Percentiles rank a stretch among this genome's conserved stretches.
Evolutionary conservation across 1,140 invertebrate genomes (phyloP).

Genomic region (Conus betulinus): DNA sequence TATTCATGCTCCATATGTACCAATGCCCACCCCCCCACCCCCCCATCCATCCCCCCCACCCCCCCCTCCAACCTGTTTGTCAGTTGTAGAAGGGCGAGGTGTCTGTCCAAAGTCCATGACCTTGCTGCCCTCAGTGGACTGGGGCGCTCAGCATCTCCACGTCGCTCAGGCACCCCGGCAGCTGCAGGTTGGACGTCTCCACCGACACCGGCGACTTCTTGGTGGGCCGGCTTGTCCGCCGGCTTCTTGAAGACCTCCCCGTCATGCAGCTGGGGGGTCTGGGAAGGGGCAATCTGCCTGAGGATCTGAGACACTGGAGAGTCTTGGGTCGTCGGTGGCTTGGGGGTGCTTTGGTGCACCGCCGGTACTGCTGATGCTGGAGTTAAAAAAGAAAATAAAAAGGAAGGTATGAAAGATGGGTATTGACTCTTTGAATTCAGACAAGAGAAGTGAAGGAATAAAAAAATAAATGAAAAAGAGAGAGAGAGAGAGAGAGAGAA

Average conservation of each 20-base stretch:
- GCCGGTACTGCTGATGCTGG: not conserved
- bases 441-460: too few species aligned
- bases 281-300: not conserved
- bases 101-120: constrained; percentile 42
- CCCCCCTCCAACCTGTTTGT: constrained; percentile 19
- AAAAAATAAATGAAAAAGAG: too few species aligned
- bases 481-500: too few species aligned
- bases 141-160: constrained; percentile 73
- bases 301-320: too few species aligned
- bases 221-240: constrained; percentile 36
- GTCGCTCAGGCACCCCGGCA: constrained; percentile 50
- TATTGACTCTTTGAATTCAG: too few species aligned
- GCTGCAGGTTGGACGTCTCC: constrained; percentile 49
- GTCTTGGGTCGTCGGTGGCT: not conserved
- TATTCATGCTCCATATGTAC: too few species aligned
- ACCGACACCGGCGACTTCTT: constrained; percentile 52
- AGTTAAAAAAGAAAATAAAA: too few species aligned
- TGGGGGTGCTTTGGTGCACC: not conserved
- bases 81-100: not conserved
- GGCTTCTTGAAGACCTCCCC: constrained; percentile 50
- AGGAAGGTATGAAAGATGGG: too few species aligned
- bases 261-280: not conserved
- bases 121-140: constrained; percentile 53
- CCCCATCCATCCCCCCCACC: too few species aligned
- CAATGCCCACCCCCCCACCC: not conserved